These are phyloP conservation scores for Lycaon pictus DNA, from an alignment of 2,113 vertebrate species.

Conservation along the genomic window DNA sequence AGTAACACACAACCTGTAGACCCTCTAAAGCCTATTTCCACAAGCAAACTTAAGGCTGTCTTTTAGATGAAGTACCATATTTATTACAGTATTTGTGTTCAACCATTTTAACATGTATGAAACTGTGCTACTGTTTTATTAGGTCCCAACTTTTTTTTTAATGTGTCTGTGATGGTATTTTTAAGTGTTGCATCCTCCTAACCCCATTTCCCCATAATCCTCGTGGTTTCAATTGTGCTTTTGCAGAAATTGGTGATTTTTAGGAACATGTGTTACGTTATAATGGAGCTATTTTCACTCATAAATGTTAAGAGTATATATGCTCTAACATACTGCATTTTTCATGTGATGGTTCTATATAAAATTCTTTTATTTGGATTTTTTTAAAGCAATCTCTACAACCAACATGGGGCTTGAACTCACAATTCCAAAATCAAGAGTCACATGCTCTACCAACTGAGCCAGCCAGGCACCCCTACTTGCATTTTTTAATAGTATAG, in stretches of 20 bases:
- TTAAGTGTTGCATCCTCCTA: neutral
- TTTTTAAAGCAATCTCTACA: neutral
- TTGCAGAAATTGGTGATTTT: neutral
- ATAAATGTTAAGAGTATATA: neutral
- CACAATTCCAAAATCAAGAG: neutral
- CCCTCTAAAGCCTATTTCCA: neutral
- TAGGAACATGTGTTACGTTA: neutral
- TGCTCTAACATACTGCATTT: neutral
- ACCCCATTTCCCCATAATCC: neutral
- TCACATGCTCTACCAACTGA: neutral
- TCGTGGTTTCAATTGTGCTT: conserved; percentile 5
- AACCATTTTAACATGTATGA: conserved; percentile 40
- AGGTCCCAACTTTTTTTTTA: neutral
- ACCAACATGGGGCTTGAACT: neutral
- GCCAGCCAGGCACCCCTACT: neutral
- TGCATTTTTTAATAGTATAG: neutral
- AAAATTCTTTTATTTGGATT: conserved; percentile 26
- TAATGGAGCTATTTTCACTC: neutral
- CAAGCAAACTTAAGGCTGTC: neutral
- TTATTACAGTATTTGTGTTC: neutral
- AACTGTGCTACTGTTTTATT: neutral
- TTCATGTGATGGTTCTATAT: neutral
- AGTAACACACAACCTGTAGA: neutral
- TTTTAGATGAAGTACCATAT: neutral
- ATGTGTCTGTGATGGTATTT: neutral